Evolutionary conservation across 2,113 vertebrate species (phyloP).

Genomic region (Leptocoma aspasia): DNA sequence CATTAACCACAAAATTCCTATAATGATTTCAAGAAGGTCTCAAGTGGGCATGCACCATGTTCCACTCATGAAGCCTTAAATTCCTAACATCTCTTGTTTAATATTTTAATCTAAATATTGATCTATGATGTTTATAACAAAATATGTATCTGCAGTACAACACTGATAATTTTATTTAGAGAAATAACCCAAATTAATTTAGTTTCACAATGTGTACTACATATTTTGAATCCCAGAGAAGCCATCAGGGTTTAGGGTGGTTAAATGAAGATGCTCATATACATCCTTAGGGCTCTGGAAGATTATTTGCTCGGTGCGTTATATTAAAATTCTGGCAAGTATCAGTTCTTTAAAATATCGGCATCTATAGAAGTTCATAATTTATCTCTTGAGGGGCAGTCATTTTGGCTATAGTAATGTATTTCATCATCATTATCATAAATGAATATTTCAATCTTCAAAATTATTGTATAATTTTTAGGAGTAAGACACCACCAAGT

Average conservation of each 20-base stretch:
- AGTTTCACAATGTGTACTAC: background rate
- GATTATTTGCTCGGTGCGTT: background rate
- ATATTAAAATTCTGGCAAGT: background rate
- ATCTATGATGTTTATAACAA: background rate
- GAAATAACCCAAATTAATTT: background rate
- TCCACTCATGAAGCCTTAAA: background rate
- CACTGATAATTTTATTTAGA: background rate
- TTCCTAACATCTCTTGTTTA: background rate
- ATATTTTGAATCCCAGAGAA: background rate
- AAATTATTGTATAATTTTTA: conserved; percentile 9
- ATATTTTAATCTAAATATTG: background rate
- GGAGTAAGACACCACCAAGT: background rate
- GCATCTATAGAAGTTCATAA: conserved; percentile 16
- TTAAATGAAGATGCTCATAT: background rate
- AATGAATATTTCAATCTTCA: conserved; percentile 19
- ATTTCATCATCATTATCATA: conserved; percentile 17
- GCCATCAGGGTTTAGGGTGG: background rate
- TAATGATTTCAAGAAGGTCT: background rate
- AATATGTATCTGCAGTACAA: background rate
- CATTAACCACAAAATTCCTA: background rate
- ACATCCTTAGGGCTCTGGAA: background rate
- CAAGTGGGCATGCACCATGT: background rate
- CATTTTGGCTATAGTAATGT: background rate
- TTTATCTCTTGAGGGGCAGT: conserved; percentile 15
- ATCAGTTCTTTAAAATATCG: background rate